A percentile compares a stretch with the other conserved stretches of the same genome.
Evolutionary conservation across 2,113 vertebrate species (phyloP).

Genomic region (Catharus minimus): DNA sequence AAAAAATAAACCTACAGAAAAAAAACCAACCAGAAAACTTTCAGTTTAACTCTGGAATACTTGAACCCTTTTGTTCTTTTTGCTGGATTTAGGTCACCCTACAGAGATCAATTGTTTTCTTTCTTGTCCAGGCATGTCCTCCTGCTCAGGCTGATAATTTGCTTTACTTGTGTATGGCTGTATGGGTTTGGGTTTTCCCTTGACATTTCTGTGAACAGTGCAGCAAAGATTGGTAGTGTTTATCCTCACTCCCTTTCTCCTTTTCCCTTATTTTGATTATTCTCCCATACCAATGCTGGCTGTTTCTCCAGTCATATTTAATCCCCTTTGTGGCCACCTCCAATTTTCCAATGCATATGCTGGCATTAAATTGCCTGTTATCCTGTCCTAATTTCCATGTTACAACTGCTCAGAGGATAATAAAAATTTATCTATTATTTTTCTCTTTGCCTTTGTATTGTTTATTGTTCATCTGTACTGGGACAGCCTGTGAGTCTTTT

Average conservation of each 20-base stretch:
- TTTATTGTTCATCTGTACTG: neutral
- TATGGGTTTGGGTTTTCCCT: conserved; percentile 36
- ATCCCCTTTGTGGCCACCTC: neutral
- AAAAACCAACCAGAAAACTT: neutral
- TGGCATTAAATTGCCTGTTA: neutral
- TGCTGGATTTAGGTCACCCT: neutral
- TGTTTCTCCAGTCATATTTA: neutral
- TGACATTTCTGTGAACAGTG: neutral
- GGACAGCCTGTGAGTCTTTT: neutral
- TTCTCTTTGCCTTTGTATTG: neutral
- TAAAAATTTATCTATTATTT: neutral
- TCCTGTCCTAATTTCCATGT: neutral
- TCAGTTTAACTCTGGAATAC: neutral
- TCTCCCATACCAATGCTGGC: neutral
- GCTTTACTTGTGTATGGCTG: neutral
- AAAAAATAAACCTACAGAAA: neutral
- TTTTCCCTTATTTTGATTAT: neutral
- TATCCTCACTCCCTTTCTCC: neutral
- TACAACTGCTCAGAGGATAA: neutral
- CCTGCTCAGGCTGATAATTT: conserved; percentile 41
- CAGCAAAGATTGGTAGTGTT: neutral
- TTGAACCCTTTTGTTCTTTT: neutral
- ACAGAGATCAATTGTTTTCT: neutral
- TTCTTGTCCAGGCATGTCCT: conserved; percentile 1
- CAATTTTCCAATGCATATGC: neutral